phyloP scores from a whole-genome alignment of 2,888 invertebrate genomes.

The Phrixothrix hirtus region DNA sequence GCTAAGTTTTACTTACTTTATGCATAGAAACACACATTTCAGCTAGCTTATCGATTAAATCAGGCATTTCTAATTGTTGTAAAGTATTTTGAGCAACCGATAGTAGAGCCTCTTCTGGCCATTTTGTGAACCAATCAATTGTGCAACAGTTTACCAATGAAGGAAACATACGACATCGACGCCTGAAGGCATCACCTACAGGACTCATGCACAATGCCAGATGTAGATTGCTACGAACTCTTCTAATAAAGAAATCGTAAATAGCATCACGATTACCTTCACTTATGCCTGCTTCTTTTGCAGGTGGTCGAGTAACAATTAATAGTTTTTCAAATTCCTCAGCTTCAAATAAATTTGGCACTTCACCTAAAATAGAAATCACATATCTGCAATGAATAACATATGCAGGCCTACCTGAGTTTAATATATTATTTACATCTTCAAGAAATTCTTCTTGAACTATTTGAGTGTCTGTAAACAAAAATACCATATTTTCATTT shows the following conservation, averaged over 20 bases:
- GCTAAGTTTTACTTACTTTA: slow-evolving; percentile 55
- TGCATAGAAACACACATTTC: slow-evolving; percentile 74
- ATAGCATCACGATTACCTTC: slow-evolving; percentile 75
- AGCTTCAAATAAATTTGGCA: slow-evolving; percentile 86
- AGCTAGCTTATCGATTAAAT: slow-evolving; percentile 61
- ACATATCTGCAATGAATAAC: not conserved
- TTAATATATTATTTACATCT: slow-evolving; percentile 89
- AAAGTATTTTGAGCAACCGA: slow-evolving; percentile 80
- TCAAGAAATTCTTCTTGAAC: slow-evolving; percentile 88
- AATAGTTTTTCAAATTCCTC: slow-evolving; percentile 86
- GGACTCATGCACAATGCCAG: slow-evolving; percentile 90
- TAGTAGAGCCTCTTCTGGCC: slow-evolving; percentile 85
- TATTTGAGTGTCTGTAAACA: slow-evolving; percentile 90
- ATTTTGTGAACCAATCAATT: slow-evolving; percentile 92
- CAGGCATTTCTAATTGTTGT: slow-evolving; percentile 59
- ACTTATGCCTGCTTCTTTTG: slow-evolving; percentile 69
- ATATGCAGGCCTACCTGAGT: slow-evolving; percentile 66
- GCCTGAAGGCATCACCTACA: slow-evolving; percentile 84
- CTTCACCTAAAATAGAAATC: slow-evolving; percentile 67
- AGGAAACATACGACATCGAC: slow-evolving; percentile 91
- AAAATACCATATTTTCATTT: slow-evolving; percentile 77
- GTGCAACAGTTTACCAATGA: slow-evolving; percentile 93
- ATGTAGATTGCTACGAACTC: slow-evolving; percentile 82
- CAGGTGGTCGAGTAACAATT: slow-evolving; percentile 71
- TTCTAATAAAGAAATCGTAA: slow-evolving; percentile 82